A percentile compares a stretch with the other conserved stretches of the same genome.
phyloP scores from a whole-genome alignment of 2,797 vertebrate genomes.

The Eulemur coronatus region DNA sequence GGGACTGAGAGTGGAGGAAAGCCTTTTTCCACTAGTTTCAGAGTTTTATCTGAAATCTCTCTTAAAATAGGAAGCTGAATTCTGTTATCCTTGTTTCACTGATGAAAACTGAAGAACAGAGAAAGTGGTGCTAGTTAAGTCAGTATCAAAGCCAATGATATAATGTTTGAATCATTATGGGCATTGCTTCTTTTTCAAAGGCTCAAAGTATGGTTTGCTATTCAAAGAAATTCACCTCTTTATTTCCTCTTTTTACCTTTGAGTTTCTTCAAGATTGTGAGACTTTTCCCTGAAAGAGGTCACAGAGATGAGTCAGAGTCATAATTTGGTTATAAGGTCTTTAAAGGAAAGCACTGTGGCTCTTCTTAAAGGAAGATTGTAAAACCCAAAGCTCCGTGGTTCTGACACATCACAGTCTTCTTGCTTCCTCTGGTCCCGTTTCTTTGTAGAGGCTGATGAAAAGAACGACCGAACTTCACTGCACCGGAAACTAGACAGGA shows the following conservation, averaged over 20 bases:
- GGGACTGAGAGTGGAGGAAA: not conserved
- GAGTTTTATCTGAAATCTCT: not conserved
- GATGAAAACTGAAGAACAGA: not conserved
- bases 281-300: not conserved
- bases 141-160: not conserved
- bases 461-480: slow-evolving; percentile 83
- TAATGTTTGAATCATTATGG: not conserved
- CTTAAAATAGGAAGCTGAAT: not conserved
- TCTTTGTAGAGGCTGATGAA: slow-evolving; percentile 87
- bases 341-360: not conserved
- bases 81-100: not conserved
- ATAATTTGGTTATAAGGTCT: not conserved
- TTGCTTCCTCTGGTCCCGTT: not conserved
- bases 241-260: not conserved
- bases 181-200: not conserved
- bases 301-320: not conserved
- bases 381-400: not conserved
- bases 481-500: slow-evolving; percentile 90
- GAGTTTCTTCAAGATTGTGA: not conserved
- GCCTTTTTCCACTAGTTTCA: not conserved
- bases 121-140: not conserved
- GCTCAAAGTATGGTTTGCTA: not conserved
- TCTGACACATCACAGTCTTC: not conserved
- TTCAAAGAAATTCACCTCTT: not conserved
- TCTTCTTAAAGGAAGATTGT: not conserved